Evolutionary conservation across 2,113 vertebrate genomes (phyloP), one percentile per base, ranked within the genome.

Genomic region (Origma solitaria): DNA sequence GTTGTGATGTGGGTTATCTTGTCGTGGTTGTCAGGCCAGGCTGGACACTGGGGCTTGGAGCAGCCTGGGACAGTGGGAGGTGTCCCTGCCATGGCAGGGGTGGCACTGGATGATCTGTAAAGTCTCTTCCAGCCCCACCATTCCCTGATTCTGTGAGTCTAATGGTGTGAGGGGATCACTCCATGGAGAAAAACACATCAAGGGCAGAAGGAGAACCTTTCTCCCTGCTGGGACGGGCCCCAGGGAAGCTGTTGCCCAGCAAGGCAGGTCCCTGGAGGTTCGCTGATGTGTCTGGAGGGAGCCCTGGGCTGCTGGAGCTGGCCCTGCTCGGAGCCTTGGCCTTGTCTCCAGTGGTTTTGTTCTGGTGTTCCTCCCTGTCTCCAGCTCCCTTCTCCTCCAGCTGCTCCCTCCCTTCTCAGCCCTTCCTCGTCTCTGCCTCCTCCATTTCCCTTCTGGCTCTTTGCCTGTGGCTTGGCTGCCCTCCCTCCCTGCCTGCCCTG

Each of bases 151-250:
- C 33, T 27, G 57, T 45, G 45, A 2, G 22, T n/a, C 38, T 10
- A 5, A 0, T 2, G 71, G 28, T 9, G 15, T 11, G 18, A 50
- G 53, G 22, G 30, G 13, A 42, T 72, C 11, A 3, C 68, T 37
- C 9, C 10, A 12, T 0, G 1, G 45, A 30, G 27, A 15, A 25
- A 33, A 15, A 9, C 10, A 9, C 28, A 16, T n/a, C 5, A 4
- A 30, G 19, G 4, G 42, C 51, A 45, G 81, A 33, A 65, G 85
- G 64, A 56, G 23, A 77, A 23, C 15, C 35, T 64, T 38, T 13
- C 25, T 69, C 9, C 16, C 22, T 24, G 10, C 44, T 24, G 24
- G 44, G 61, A 27, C 21, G 53, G 61, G 31, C 28, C 40, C 22
- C 20, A 15, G 47, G 13, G 37, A 19, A 66, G 75, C 53, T 0